A percentile compares a stretch with the other conserved stretches of the same genome.
Evolutionary conservation across 2,113 vertebrate species (phyloP).

Genomic region (Nasalis larvatus): DNA sequence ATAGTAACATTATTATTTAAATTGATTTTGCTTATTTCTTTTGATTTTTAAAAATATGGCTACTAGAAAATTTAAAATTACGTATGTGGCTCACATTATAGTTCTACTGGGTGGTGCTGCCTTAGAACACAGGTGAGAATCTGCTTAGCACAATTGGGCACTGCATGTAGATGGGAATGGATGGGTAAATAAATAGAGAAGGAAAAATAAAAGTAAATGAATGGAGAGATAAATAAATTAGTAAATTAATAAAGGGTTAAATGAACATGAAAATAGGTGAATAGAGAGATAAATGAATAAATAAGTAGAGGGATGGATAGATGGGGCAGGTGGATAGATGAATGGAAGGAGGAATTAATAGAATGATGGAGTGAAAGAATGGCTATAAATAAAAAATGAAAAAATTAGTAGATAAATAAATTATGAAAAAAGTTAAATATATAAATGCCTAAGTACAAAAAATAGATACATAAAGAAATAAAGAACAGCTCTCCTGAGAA

Average conservation of each 20-base stretch:
- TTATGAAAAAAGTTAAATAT: not conserved
- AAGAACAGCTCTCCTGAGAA: not conserved
- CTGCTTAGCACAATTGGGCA: not conserved
- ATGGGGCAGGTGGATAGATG: not conserved
- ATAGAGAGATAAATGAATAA: not conserved
- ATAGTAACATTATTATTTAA: not conserved
- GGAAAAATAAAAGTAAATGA: not conserved
- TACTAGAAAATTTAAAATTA: not conserved
- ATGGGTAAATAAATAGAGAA: not conserved
- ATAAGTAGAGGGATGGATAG: not conserved
- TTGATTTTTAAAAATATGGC: not conserved
- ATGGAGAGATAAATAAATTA: not conserved
- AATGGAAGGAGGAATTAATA: not conserved
- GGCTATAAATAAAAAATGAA: not conserved
- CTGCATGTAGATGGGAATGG: not conserved
- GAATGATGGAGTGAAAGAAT: not conserved
- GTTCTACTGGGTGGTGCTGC: not conserved
- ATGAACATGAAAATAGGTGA: not conserved
- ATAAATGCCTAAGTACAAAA: not conserved
- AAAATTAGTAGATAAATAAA: not conserved
- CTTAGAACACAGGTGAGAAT: not conserved
- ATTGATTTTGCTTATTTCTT: not conserved
- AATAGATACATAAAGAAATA: not conserved
- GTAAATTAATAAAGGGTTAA: not conserved
- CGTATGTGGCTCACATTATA: not conserved